phyloP scores from a whole-genome alignment of 2,888 invertebrate genomes.

The Netelia inedita region DNA sequence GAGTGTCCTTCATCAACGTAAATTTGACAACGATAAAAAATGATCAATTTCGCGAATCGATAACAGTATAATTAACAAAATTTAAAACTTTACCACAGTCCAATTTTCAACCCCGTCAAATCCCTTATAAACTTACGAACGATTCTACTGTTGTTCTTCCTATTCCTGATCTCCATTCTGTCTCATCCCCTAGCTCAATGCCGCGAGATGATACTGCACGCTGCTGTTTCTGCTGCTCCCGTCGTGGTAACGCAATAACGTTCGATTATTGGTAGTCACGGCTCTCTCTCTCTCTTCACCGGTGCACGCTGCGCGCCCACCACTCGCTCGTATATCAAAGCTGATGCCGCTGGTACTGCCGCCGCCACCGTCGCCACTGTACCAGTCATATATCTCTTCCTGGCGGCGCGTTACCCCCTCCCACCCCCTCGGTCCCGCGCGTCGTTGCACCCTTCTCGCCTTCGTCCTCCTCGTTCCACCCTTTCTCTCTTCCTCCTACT shows the following conservation, averaged over 20 bases:
- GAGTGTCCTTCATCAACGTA: too few species aligned
- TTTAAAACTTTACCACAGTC: too few species aligned
- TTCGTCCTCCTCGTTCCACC: slow-evolving; percentile 33
- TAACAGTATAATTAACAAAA: too few species aligned
- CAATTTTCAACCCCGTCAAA: too few species aligned
- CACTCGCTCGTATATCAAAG: slow-evolving; percentile 82
- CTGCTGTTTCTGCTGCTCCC: slow-evolving; percentile 59
- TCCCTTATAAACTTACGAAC: background rate
- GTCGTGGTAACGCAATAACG: slow-evolving; percentile 81
- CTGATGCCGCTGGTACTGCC: slow-evolving; percentile 73
- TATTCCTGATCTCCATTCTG: slow-evolving; percentile 3
- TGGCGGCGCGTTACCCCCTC: slow-evolving; percentile 31
- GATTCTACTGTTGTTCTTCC: slow-evolving; percentile 24
- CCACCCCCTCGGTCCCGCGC: background rate
- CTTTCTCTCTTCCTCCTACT: background rate
- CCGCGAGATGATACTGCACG: slow-evolving; percentile 41
- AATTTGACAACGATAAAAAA: too few species aligned
- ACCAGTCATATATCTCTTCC: slow-evolving; percentile 58
- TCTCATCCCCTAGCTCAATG: slow-evolving; percentile 17
- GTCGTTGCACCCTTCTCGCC: slow-evolving; percentile 41
- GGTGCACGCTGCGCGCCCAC: slow-evolving; percentile 62
- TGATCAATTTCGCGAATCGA: too few species aligned
- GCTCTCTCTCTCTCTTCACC: slow-evolving; percentile 63
- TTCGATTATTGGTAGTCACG: slow-evolving; percentile 83
- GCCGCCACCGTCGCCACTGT: slow-evolving; percentile 59